Evolutionary conservation across 2,888 invertebrate genomes (phyloP).

Genomic region (Zonitis immaculata): DNA sequence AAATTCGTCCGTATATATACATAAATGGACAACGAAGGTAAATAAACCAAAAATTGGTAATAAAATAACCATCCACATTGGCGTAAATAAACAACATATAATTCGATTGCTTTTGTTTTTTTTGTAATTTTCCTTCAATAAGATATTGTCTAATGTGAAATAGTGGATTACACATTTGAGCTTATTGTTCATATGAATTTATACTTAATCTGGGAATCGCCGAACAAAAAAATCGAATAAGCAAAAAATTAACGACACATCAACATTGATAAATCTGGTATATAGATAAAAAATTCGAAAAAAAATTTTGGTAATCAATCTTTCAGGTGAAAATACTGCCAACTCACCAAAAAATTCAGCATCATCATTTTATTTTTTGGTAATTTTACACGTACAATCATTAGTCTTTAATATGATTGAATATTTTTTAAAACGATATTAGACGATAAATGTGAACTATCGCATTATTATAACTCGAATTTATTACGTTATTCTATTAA

Average conservation of each 20-base stretch:
- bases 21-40: background rate
- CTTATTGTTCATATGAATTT: background rate
- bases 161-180: background rate
- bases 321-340: conserved; percentile 4
- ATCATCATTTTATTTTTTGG: background rate
- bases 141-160: no score
- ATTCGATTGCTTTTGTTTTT: no score
- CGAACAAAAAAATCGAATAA: background rate
- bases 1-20: background rate
- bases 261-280: background rate
- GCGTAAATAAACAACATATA: no score
- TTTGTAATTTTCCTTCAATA: no score
- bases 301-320: conserved; percentile 6
- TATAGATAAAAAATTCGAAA: conserved; percentile 2
- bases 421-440: background rate
- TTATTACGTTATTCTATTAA: no score
- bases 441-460: no score
- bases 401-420: background rate
- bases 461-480: no score
- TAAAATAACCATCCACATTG: background rate
- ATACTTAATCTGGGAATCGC: background rate
- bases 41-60: background rate
- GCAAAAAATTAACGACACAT: background rate
- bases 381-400: background rate
- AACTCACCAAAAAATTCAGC: background rate